Evolutionary conservation across 92 coral and sea anemone genomes (phyloP).

Genomic region (Palythoa heliodiscus): DNA sequence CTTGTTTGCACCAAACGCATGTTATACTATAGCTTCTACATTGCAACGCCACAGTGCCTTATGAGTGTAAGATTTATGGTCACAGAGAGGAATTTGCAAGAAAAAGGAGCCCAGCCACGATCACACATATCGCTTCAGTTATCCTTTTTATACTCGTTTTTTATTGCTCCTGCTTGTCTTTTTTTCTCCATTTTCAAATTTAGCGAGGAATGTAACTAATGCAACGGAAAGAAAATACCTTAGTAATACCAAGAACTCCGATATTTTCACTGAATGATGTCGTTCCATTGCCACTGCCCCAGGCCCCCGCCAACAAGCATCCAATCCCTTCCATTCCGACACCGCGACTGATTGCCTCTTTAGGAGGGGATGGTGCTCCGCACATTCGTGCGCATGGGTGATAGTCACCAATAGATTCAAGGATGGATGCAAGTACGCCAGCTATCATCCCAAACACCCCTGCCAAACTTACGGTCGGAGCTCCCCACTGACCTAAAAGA

Average conservation of each 20-base stretch:
- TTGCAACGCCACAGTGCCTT: too few relatives aligned
- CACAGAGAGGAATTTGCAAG: too few relatives aligned
- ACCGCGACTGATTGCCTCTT: slow-evolving; percentile 61
- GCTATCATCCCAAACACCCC: slow-evolving; percentile 90
- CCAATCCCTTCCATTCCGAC: slow-evolving; percentile 45
- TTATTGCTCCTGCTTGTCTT: not conserved
- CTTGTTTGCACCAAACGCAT: too few relatives aligned
- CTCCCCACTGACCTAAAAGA: slow-evolving; percentile 82
- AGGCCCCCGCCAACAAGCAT: slow-evolving; percentile 73
- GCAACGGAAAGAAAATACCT: slow-evolving; percentile 35
- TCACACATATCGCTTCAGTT: too few relatives aligned
- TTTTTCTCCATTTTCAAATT: not conserved
- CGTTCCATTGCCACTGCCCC: slow-evolving; percentile 40
- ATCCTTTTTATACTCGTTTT: not conserved
- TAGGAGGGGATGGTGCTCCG: slow-evolving; percentile 78
- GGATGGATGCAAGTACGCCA: slow-evolving; percentile 83
- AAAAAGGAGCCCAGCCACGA: too few relatives aligned
- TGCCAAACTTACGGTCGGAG: slow-evolving; percentile 78
- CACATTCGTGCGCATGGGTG: slow-evolving; percentile 81
- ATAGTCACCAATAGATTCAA: slow-evolving; percentile 57
- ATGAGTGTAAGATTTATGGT: too few relatives aligned
- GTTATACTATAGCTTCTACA: too few relatives aligned
- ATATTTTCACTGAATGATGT: slow-evolving; percentile 67
- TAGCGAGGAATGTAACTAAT: not conserved
- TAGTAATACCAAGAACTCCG: slow-evolving; percentile 70